phyloP scores from a whole-genome alignment of 2,113 vertebrate genomes.

The Hippoglossus stenolepis region DNA sequence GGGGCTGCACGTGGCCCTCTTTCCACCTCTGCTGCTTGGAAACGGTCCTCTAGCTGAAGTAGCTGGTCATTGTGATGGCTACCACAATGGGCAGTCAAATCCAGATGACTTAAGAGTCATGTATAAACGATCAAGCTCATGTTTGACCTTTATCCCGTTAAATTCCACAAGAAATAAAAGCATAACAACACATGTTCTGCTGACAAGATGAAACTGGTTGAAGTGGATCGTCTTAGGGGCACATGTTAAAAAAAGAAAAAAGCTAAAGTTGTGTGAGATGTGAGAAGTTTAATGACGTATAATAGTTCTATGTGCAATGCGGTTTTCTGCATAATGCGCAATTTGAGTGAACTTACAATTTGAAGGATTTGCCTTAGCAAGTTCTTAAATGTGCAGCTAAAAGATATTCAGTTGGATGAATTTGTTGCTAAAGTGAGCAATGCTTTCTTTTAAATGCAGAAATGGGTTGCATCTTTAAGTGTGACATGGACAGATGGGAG shows the following conservation, averaged over 20 bases:
- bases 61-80: constrained; percentile 42
- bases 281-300: not conserved
- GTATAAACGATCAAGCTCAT: not conserved
- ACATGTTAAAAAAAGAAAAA: not conserved
- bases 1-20: constrained; percentile 6
- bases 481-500: constrained; percentile 73
- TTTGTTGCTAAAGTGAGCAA: not conserved
- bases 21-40: constrained; percentile 53
- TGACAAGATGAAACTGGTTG: not conserved
- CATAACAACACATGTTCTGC: not conserved
- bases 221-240: not conserved
- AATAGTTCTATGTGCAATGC: not conserved
- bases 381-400: not conserved
- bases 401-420: not conserved
- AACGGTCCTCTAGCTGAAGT: constrained; percentile 55
- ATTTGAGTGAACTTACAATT: not conserved
- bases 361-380: not conserved
- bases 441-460: constrained; percentile 38
- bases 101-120: constrained; percentile 45
- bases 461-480: constrained; percentile 61
- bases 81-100: constrained; percentile 49
- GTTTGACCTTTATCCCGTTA: too few species aligned
- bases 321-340: not conserved
- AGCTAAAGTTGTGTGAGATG: not conserved
- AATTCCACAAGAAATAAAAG: too few species aligned